phyloP scores from a whole-genome alignment of 2,797 vertebrate species.

The Sarcoramphus papa region DNA sequence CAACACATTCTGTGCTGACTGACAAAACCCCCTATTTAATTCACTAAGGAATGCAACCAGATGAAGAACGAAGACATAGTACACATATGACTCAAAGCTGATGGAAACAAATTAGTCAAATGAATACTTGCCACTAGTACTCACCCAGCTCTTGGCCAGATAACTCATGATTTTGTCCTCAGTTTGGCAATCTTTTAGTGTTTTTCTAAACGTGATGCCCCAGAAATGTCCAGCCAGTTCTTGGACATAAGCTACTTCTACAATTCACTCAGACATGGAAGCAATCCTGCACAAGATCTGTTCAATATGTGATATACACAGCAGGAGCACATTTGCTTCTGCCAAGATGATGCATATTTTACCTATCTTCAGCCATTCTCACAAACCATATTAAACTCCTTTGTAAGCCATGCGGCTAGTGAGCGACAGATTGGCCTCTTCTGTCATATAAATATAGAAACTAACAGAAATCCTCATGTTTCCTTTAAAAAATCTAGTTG shows the following conservation, averaged over 20 bases:
- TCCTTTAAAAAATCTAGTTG: neutral
- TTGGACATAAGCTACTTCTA: neutral
- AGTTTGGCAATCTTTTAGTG: neutral
- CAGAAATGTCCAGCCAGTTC: neutral
- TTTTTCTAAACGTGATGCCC: neutral
- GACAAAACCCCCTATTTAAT: neutral
- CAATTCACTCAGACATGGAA: neutral
- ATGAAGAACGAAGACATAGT: neutral
- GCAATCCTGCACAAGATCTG: neutral
- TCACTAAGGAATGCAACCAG: neutral
- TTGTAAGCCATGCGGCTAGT: neutral
- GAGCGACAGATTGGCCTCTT: neutral
- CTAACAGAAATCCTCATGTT: neutral
- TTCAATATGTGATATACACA: neutral
- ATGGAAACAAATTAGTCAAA: constrained; percentile 38
- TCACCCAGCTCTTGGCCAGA: neutral
- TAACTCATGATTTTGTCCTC: neutral
- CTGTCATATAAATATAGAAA: neutral
- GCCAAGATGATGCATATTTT: neutral
- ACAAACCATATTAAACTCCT: neutral
- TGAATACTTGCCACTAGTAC: neutral
- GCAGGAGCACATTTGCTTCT: neutral
- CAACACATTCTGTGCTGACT: neutral
- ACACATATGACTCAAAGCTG: neutral
- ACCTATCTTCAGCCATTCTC: neutral